Evolutionary conservation across 2,113 vertebrate species (phyloP).

Genomic region (Ptychochromis oligacanthus): DNA sequence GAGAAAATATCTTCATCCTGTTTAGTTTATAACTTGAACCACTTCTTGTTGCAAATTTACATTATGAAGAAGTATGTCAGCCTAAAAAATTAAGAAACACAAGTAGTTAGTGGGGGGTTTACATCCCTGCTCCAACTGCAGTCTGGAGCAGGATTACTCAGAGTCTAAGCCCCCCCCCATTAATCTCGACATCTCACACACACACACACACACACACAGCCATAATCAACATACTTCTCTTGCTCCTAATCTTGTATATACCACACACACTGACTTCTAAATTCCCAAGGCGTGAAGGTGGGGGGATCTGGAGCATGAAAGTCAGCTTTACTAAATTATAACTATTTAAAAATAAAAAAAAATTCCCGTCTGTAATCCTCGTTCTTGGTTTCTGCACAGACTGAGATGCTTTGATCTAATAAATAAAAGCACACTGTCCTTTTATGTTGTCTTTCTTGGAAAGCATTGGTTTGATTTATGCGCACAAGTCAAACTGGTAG

Average conservation of each 20-base stretch:
- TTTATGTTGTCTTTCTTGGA: background rate
- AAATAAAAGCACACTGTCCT: background rate
- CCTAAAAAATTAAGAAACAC: slow-evolving; percentile 18
- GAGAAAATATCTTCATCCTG: background rate
- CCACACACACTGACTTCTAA: slow-evolving; percentile 33
- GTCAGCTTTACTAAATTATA: background rate
- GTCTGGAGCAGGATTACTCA: slow-evolving; percentile 71
- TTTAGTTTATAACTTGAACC: background rate
- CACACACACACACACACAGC: slow-evolving; percentile 20
- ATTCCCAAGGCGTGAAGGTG: slow-evolving; percentile 4
- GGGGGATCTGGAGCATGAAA: background rate
- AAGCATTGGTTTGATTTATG: slow-evolving; percentile 15
- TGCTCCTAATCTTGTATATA: slow-evolving; percentile 61
- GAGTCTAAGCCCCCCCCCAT: slow-evolving; percentile 63
- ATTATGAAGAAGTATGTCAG: background rate
- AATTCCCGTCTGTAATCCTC: background rate
- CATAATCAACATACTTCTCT: slow-evolving; percentile 54
- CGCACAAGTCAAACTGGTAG: slow-evolving; percentile 10
- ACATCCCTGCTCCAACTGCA: slow-evolving; percentile 38
- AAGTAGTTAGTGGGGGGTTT: slow-evolving; percentile 8
- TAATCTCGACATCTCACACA: slow-evolving; percentile 51
- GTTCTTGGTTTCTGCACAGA: background rate
- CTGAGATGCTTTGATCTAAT: background rate
- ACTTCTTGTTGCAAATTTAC: background rate
- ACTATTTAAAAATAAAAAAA: background rate